Evolutionary conservation across 2,797 vertebrate genomes (phyloP), one percentile per base, ranked within the genome.

Genomic region (Poecilia wingei): DNA sequence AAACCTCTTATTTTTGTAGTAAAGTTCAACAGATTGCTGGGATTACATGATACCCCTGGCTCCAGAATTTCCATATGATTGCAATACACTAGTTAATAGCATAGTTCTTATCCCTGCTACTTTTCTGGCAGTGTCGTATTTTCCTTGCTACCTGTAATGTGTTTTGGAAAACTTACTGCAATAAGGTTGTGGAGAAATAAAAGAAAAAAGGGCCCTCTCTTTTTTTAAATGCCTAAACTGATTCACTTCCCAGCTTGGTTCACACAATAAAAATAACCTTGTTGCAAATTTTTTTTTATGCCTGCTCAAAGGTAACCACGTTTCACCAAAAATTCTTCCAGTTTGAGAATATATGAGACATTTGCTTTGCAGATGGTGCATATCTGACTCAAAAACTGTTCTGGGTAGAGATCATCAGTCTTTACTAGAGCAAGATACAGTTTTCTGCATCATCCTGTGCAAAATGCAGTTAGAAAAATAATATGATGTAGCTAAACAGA

Each of bases 291-390:
- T 0, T 33, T 36, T 31, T 33, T 36, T 31, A 13, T 47, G 46
- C 16, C 13, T 61, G 28, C 28, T 31, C 57, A 61, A 5, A 14
- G 28, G 57, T 61, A 31, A 61, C 59, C 59, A 61, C 3, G n/a
- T 61, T 14, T 61, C 28, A 61, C 57, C 9, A 31, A 13, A 61
- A 64, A 64, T 36, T 6, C 5, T 14, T 28, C 20, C 8, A 20
- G 33, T 41, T 61, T 61, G 57, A 14, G 28, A 33, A 4, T 28
- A 13, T 66, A 10, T 12, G 36, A 66, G 64, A 3, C 36, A 66
- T 66, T 39, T 66, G 64, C 18, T 66, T 36, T 66, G 64, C 36
- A 66, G 64, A 39, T 66, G 64, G 64, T 41, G 64, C 33, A 39
- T 61, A 31, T 61, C 57, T 61, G 13, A 31, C 5, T 31, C 13